These are phyloP conservation scores for Shinisaurus crocodilurus DNA, from an alignment of 2,113 vertebrate species.

Conservation along the genomic window DNA sequence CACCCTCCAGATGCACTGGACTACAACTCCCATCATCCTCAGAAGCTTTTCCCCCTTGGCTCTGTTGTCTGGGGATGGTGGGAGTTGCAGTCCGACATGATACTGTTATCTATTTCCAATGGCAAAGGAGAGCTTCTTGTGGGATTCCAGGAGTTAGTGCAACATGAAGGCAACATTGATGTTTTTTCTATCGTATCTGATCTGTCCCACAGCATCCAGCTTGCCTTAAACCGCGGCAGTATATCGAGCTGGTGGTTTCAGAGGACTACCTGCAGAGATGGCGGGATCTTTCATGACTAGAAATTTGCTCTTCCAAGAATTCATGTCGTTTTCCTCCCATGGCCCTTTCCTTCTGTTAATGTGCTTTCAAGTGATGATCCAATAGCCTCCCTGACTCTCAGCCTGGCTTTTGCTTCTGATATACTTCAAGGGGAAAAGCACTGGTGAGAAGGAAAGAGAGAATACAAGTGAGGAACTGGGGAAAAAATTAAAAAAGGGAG, in stretches of 20 bases:
- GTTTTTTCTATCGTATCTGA: neutral
- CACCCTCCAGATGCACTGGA: too few relatives aligned
- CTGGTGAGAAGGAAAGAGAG: neutral
- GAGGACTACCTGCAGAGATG: neutral
- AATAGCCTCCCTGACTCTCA: neutral
- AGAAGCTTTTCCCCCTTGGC: too few relatives aligned
- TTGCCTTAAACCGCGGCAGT: neutral
- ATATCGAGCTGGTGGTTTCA: neutral
- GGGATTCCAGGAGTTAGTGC: neutral
- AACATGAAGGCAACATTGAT: neutral
- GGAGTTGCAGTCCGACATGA: neutral
- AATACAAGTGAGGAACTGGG: neutral
- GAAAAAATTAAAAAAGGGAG: neutral
- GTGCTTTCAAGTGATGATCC: conserved; percentile 11
- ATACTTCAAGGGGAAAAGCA: neutral
- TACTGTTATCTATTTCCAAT: neutral
- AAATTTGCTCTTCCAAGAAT: neutral
- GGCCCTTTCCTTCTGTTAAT: neutral
- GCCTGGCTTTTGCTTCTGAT: neutral
- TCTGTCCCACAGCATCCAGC: neutral
- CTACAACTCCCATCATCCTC: too few relatives aligned
- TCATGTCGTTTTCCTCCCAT: neutral
- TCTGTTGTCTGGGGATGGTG: too few relatives aligned
- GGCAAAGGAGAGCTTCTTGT: neutral
- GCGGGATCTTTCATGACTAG: neutral